Conservation (phyloP, 1,140 invertebrate genomes). For the Diabrotica virgifera region DNA sequence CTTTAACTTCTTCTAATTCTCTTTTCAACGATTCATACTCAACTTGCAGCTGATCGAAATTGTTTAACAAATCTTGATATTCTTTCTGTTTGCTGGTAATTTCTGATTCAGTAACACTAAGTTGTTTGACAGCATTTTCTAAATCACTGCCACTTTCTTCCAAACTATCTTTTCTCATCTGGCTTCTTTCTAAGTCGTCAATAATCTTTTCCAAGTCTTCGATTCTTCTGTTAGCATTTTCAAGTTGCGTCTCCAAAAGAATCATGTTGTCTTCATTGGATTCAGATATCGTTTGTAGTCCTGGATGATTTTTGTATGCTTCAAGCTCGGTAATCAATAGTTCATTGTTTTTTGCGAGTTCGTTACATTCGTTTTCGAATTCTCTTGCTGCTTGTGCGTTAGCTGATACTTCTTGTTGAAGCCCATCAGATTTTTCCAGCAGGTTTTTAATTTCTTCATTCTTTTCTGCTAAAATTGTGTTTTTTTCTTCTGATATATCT, state of each 20-base stretch:
- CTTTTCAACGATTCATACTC: constrained; percentile 50
- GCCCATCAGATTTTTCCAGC: constrained; percentile 38
- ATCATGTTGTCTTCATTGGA: constrained; percentile 63
- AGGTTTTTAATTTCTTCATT: constrained; percentile 46
- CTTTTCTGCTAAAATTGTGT: constrained; percentile 38
- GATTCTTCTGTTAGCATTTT: constrained; percentile 44
- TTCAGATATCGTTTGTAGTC: constrained; percentile 64
- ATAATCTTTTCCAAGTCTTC: constrained; percentile 40
- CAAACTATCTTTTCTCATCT: constrained; percentile 20
- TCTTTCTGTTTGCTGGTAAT: constrained; percentile 25
- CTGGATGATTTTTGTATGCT: constrained; percentile 56
- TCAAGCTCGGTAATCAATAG: constrained; percentile 61
- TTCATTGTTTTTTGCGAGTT: constrained; percentile 66
- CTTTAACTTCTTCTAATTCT: constrained; percentile 47
- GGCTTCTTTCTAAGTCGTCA: constrained; percentile 16
- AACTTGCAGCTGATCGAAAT: constrained; percentile 32
- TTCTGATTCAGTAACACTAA: constrained; percentile 27
- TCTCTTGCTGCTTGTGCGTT: constrained; percentile 46
- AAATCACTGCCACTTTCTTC: constrained; percentile 23
- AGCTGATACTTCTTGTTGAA: constrained; percentile 41
- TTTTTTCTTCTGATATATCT: constrained; percentile 41
- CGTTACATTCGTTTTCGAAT: constrained; percentile 59
- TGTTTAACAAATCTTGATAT: constrained; percentile 31
- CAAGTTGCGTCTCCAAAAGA: constrained; percentile 59
- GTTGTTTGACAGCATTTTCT: constrained; percentile 26